Percentiles rank a stretch among this genome's conserved stretches.
Evolutionary conservation across 2,888 invertebrate species (phyloP).

Genomic region (Copidosoma aretas): DNA sequence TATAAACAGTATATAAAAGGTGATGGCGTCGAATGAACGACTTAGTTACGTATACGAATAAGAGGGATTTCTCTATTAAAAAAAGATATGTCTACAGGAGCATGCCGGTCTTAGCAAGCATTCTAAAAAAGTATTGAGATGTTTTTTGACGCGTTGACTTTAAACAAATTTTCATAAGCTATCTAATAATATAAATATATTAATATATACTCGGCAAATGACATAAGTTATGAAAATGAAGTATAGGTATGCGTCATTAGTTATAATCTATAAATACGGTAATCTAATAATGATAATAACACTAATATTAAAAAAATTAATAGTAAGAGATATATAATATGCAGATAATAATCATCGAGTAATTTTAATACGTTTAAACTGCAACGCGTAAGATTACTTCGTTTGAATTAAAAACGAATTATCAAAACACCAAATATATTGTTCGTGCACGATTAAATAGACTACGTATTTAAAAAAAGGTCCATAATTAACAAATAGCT

Average conservation of each 20-base stretch:
- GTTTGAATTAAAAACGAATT: constrained; percentile 7
- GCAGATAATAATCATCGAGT: constrained; percentile 22
- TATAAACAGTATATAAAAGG: constrained; percentile 38
- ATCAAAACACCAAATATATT: constrained; percentile 27
- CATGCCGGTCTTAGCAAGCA: constrained; percentile 62
- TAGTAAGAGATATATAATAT: constrained; percentile 21
- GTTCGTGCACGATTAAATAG: constrained; percentile 32
- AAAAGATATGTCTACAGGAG: constrained; percentile 57
- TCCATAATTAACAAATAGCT: constrained; percentile 14
- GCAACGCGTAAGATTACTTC: constrained; percentile 3
- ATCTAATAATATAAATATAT: constrained; percentile 19
- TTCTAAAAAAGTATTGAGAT: constrained; percentile 51
- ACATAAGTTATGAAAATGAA: constrained; percentile 21
- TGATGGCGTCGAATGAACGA: constrained; percentile 33
- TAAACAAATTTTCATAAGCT: constrained; percentile 31
- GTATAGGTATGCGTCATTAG: not conserved
- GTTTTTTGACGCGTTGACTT: constrained; percentile 40
- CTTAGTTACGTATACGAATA: constrained; percentile 31
- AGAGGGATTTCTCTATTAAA: constrained; percentile 37
- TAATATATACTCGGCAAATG: constrained; percentile 29
- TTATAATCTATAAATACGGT: not conserved
- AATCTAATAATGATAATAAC: not conserved
- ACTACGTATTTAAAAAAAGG: constrained; percentile 25
- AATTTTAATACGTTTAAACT: constrained; percentile 13
- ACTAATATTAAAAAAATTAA: not conserved